These are phyloP conservation scores for Scaptomyza polygonia DNA, from an alignment of 2,888 invertebrate species.

Conservation along the genomic window DNA sequence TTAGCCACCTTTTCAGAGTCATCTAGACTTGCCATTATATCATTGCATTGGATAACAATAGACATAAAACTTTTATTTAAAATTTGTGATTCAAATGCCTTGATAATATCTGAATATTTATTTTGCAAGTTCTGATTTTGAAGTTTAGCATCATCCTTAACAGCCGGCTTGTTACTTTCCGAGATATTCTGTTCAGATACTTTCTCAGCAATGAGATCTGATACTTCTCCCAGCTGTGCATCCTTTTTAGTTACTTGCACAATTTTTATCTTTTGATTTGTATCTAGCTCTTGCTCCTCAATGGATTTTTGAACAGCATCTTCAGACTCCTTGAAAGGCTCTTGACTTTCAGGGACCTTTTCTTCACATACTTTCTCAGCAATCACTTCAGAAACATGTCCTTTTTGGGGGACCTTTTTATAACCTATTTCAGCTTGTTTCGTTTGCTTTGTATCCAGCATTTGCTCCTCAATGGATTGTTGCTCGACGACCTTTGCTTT, in stretches of 20 bases:
- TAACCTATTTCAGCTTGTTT: too few relatives aligned
- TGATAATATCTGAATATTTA: constrained; percentile 16
- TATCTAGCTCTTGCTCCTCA: not conserved
- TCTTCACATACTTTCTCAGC: too few relatives aligned
- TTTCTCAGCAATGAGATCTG: not conserved
- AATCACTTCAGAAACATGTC: too few relatives aligned
- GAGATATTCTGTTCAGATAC: not conserved
- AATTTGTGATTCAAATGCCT: constrained; percentile 3
- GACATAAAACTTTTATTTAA: constrained; percentile 7
- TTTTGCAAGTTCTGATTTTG: constrained; percentile 12
- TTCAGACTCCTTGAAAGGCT: not conserved
- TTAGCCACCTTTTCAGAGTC: constrained; percentile 57
- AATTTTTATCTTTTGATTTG: not conserved
- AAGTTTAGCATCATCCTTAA: not conserved
- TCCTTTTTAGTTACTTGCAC: not conserved
- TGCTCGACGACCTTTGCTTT: not conserved
- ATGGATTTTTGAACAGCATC: not conserved
- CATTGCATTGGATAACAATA: constrained; percentile 22
- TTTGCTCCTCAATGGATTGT: not conserved
- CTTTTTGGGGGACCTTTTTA: too few relatives aligned
- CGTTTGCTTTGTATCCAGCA: too few relatives aligned
- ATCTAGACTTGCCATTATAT: constrained; percentile 42
- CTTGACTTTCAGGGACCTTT: too few relatives aligned
- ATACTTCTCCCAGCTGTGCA: not conserved
- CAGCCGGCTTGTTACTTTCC: constrained; percentile 3